These are phyloP conservation scores for Zeus faber DNA, from an alignment of 2,113 vertebrate species.

Conservation along the genomic window DNA sequence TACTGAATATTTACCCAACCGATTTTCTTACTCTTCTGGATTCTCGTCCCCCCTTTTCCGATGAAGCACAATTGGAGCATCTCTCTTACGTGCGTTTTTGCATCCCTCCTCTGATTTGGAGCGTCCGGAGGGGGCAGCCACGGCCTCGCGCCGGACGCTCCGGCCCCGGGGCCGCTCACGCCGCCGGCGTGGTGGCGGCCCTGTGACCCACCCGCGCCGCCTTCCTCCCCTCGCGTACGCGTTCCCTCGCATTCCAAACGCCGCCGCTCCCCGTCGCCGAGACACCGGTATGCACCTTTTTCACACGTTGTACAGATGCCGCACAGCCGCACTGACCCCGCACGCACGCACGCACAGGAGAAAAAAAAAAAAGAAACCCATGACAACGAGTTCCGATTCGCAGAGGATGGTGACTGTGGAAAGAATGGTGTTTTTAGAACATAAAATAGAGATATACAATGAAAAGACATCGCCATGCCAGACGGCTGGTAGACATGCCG, in stretches of 20 bases:
- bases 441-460: conserved; percentile 33
- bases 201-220: conserved; percentile 6
- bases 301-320: too few species aligned
- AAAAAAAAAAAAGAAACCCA: conserved; percentile 57
- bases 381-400: conserved; percentile 49
- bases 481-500: conserved; percentile 63
- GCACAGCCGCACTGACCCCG: conserved; percentile 38
- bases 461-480: conserved; percentile 66
- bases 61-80: conserved; percentile 41
- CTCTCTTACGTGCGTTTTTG: conserved; percentile 28
- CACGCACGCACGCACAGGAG: conserved; percentile 46
- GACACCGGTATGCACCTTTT: too few species aligned
- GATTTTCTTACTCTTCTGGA: conserved; percentile 20
- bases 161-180: conserved; percentile 35
- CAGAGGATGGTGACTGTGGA: conserved; percentile 64
- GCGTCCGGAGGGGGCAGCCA: conserved; percentile 47
- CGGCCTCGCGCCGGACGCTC: conserved; percentile 29
- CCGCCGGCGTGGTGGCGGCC: neutral
- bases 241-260: too few species aligned
- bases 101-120: conserved; percentile 32
- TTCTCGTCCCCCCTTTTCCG: too few species aligned
- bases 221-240: too few species aligned
- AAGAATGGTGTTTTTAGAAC: conserved; percentile 47
- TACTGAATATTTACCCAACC: conserved; percentile 15
- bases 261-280: too few species aligned